These are phyloP conservation scores for Pseudochirops cupreus DNA, from an alignment of 2,797 vertebrate species.

Conservation along the genomic window DNA sequence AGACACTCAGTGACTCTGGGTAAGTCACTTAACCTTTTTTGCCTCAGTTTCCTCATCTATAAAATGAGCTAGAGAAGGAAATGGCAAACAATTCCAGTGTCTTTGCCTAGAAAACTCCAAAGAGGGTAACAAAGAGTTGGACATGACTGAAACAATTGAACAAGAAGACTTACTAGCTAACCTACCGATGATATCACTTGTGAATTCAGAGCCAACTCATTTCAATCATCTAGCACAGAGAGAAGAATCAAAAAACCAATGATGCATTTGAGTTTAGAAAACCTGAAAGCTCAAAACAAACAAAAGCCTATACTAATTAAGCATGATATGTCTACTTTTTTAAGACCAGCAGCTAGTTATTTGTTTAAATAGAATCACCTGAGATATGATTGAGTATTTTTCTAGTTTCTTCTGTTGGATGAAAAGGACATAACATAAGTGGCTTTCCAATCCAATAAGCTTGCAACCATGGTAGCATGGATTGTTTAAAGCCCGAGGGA, in stretches of 20 bases:
- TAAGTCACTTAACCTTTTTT: background rate
- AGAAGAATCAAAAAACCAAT: background rate
- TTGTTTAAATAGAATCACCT: slow-evolving; percentile 1
- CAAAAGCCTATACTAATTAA: background rate
- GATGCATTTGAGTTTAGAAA: background rate
- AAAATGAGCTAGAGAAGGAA: background rate
- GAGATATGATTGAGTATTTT: background rate
- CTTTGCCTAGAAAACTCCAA: background rate
- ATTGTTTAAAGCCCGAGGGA: background rate
- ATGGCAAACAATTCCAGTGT: background rate
- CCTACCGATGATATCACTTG: background rate
- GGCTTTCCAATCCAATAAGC: background rate
- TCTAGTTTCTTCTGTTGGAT: background rate
- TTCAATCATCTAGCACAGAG: background rate
- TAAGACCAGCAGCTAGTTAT: background rate
- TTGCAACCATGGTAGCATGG: background rate
- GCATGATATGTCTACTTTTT: background rate
- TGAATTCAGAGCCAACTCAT: background rate
- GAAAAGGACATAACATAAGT: background rate
- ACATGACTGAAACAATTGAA: background rate
- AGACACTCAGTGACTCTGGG: background rate
- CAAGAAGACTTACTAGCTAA: background rate
- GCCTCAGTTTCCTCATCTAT: background rate
- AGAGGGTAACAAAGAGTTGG: background rate
- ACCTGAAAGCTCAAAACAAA: background rate